Conservation (phyloP, 2,888 invertebrate genomes). For the Teleiodes luculella region DNA sequence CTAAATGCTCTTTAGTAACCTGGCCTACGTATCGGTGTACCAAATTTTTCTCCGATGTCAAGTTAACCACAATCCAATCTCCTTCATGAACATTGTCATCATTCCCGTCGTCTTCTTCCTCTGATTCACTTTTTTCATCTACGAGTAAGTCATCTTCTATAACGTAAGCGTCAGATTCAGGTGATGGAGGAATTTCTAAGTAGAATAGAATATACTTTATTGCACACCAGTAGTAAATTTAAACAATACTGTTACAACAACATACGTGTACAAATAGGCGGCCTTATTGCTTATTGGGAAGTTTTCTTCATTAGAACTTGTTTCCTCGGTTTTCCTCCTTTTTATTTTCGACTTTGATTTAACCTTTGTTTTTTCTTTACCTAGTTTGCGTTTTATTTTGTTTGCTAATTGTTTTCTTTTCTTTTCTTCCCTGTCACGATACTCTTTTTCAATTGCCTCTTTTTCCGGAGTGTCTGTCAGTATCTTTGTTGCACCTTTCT, state of each 20-base stretch:
- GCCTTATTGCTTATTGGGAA: no score
- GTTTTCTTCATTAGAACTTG: neutral
- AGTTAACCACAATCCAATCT: conserved; percentile 30
- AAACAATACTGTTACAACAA: no score
- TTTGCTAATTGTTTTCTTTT: no score
- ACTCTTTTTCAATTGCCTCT: no score
- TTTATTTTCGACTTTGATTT: neutral
- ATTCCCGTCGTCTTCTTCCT: no score
- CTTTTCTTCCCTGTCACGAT: no score
- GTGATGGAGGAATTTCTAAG: conserved; percentile 14
- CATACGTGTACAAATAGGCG: no score
- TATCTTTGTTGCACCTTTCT: neutral
- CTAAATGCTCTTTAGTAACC: conserved; percentile 12
- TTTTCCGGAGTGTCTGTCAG: no score
- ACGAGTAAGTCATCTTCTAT: conserved; percentile 16
- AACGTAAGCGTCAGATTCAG: conserved; percentile 16
- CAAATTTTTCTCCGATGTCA: conserved; percentile 26
- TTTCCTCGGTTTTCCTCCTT: neutral
- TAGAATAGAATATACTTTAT: no score
- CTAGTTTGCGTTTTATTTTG: no score
- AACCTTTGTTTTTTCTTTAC: neutral
- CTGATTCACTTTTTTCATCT: conserved; percentile 13
- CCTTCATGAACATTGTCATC: conserved; percentile 17
- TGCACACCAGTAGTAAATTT: no score
- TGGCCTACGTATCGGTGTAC: conserved; percentile 28